Base-by-base conservation (phyloP, 2,113 vertebrate species). In the Limnothrissa miodon region DNA sequence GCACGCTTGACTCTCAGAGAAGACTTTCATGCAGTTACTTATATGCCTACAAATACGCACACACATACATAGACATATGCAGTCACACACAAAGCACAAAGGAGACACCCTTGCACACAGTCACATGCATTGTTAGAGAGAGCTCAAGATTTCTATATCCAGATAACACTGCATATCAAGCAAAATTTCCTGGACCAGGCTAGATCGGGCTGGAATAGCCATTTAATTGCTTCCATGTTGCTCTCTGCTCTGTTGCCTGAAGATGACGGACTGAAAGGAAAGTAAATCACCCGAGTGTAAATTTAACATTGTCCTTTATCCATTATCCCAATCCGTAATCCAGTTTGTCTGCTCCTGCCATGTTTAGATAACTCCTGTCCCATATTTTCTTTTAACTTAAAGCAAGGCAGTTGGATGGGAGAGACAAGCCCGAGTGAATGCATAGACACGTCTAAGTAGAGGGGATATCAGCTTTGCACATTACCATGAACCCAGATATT, bases 171-270 rank as follows among this genome's bases (percentile, higher is more conserved):
- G 51, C 51, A 53, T 23, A 53, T 53, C 2, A 53, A 19, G 17
- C 51, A 17, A 2, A 23, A 53, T 21, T 53, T 17, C 51, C 17
- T 53, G 51, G 51, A 23, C 19, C 19, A 53, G 51, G 19, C 5
- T 19, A 53, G 5, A 4, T 53, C 45, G 39, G n/a, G 39, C n/a
- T 56, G 8, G 25, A 45, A 45, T 42, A 51, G 2, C 79, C 15
- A 11, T 17, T 62, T 74, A 51, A 84, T 80, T 48, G 33, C 83
- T 80, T 80, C 59, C 79, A 80, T 45, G 29, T 53, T 53, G 17
- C 17, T 21, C 51, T 53, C 51, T 53, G 51, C 51, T 53, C 51
- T 53, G 51, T 53, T 53, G 51, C 51, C 51, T 53, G 51, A 53
- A 53, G 51, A 53, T 53, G 51, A 53, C 51, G 23, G 51, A 48